Conservation (phyloP, 2,113 vertebrate species). For the Miniopterus natalensis region DNA sequence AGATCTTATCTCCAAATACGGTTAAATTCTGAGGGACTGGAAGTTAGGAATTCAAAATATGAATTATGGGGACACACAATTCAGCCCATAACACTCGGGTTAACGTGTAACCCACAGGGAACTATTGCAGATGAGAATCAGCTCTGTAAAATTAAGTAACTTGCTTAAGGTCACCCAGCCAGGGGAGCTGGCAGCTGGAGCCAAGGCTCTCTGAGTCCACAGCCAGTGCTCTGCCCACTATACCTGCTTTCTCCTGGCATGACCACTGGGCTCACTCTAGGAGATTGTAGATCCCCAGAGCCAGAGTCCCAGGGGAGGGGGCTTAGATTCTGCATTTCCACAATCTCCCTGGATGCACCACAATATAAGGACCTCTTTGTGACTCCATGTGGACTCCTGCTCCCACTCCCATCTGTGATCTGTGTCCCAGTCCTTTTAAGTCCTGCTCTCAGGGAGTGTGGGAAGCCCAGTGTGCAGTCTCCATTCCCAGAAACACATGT, state of each 20-base stretch:
- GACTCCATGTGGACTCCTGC: not conserved
- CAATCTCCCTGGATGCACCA: not conserved
- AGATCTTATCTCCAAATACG: not conserved
- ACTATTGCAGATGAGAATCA: not conserved
- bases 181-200: not conserved
- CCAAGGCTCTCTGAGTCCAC: no score
- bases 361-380: not conserved
- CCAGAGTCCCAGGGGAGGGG: not conserved
- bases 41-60: not conserved
- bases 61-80: not conserved
- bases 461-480: not conserved
- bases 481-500: not conserved
- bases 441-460: not conserved
- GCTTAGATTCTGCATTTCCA: not conserved
- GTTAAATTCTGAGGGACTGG: not conserved
- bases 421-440: not conserved
- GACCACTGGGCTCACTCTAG: not conserved
- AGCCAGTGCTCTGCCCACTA: not conserved
- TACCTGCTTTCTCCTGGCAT: not conserved
- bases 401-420: not conserved
- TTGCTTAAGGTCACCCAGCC: not conserved
- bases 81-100: not conserved
- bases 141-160: not conserved
- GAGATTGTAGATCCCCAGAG: not conserved
- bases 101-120: not conserved